phyloP scores from a whole-genome alignment of 2,888 invertebrate species.

The Antheraea yamamai region DNA sequence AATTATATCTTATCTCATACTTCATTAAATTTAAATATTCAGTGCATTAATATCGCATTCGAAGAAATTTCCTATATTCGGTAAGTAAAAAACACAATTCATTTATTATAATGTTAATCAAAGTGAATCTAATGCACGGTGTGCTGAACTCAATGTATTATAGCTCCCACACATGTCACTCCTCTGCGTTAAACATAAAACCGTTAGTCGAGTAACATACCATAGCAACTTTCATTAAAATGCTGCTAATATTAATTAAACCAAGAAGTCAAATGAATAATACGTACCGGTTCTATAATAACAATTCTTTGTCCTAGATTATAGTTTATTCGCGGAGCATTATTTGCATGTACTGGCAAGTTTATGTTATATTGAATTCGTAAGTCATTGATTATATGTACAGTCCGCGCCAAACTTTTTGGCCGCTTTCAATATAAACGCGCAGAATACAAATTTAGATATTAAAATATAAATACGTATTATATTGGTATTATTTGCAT shows the following conservation, averaged over 20 bases:
- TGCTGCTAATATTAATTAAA: conserved; percentile 1
- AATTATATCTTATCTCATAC: not conserved
- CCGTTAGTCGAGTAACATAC: conserved; percentile 4
- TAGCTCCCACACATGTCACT: not conserved
- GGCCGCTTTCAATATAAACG: too few species aligned
- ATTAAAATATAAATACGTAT: too few species aligned
- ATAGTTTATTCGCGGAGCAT: not conserved
- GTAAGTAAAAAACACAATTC: not conserved
- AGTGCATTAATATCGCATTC: not conserved
- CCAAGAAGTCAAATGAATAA: not conserved
- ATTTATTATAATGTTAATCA: not conserved
- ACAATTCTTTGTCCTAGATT: not conserved
- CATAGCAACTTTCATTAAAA: conserved; percentile 1
- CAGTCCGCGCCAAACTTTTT: not conserved
- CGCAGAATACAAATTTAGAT: too few species aligned
- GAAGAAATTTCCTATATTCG: not conserved
- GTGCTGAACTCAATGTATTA: not conserved
- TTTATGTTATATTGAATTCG: not conserved
- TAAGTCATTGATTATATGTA: not conserved
- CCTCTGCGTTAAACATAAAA: not conserved
- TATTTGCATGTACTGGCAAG: not conserved
- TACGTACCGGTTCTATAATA: not conserved
- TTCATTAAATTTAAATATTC: not conserved
- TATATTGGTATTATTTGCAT: too few species aligned
- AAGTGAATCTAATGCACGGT: not conserved